Evolutionary conservation across 2,888 invertebrate genomes (phyloP).

Genomic region (Emesis castigata): DNA sequence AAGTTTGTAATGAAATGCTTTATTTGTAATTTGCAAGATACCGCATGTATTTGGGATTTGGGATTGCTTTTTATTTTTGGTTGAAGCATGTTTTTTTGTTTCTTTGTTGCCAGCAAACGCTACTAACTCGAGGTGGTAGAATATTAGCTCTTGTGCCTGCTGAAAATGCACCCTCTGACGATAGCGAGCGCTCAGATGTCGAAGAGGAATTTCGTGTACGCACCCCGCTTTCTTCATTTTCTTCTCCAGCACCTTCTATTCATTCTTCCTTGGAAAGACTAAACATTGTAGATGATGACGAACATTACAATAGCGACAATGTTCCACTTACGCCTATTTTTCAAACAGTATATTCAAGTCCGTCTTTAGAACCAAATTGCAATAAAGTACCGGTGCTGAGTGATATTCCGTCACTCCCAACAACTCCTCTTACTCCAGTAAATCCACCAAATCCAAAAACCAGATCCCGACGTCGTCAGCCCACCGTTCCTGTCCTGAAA

Average conservation of each 20-base stretch:
- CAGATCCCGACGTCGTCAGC: constrained; percentile 29
- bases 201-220: constrained; percentile 29
- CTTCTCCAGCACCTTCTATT: constrained; percentile 33
- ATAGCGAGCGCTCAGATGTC: constrained; percentile 22
- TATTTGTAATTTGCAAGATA: constrained; percentile 25
- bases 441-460: constrained; percentile 27
- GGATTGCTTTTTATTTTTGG: constrained; percentile 30
- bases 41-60: constrained; percentile 24
- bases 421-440: constrained; percentile 21
- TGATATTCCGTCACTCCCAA: constrained; percentile 16
- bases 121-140: constrained; percentile 30
- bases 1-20: constrained; percentile 26
- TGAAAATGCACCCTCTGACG: constrained; percentile 34
- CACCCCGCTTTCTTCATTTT: constrained; percentile 30
- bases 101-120: constrained; percentile 31
- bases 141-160: constrained; percentile 33
- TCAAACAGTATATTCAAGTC: constrained; percentile 30
- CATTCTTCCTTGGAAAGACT: constrained; percentile 23
- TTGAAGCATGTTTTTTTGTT: constrained; percentile 31
- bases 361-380: constrained; percentile 23
- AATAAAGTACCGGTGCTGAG: constrained; percentile 25
- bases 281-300: constrained; percentile 29
- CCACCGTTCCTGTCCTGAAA: constrained; percentile 23
- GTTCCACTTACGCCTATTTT: constrained; percentile 28
- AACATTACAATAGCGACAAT: constrained; percentile 27